Conservation (phyloP, 2,113 vertebrate species). For the Mesoclemmys tuberculata region DNA sequence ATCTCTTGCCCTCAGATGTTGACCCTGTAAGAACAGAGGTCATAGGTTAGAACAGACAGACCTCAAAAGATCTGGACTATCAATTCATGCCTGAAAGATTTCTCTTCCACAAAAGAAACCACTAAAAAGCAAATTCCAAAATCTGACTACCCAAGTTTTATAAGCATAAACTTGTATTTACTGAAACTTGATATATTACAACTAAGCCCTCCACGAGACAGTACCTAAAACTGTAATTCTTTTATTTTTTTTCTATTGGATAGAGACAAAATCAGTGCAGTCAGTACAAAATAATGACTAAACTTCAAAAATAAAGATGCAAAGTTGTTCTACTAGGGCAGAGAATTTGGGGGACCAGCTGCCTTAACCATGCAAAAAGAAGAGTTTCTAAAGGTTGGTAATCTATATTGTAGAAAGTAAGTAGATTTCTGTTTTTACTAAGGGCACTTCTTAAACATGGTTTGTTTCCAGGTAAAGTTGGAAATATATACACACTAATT, state of each 20-base stretch:
- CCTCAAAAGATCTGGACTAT: constrained; percentile 87
- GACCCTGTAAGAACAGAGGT: constrained; percentile 86
- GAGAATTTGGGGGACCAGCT: not conserved
- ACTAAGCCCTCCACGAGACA: constrained; percentile 27
- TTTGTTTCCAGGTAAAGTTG: not conserved
- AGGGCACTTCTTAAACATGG: not conserved
- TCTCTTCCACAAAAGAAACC: constrained; percentile 80
- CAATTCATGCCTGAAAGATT: constrained; percentile 88
- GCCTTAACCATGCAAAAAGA: constrained; percentile 5
- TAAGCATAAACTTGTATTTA: constrained; percentile 60
- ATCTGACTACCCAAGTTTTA: constrained; percentile 76
- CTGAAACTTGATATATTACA: constrained; percentile 68
- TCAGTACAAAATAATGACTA: not conserved
- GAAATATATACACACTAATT: not conserved
- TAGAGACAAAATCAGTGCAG: not conserved
- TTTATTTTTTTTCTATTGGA: not conserved
- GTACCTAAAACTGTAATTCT: constrained; percentile 26
- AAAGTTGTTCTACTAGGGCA: constrained; percentile 8
- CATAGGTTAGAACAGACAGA: constrained; percentile 85
- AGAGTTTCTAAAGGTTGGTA: not conserved
- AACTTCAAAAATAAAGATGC: constrained; percentile 42
- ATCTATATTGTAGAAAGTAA: not conserved
- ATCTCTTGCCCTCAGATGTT: constrained; percentile 88
- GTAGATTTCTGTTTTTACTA: not conserved
- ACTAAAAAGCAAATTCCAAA: constrained; percentile 85